phyloP scores from a whole-genome alignment of 1,140 invertebrate species.

The Cydia strobilella region DNA sequence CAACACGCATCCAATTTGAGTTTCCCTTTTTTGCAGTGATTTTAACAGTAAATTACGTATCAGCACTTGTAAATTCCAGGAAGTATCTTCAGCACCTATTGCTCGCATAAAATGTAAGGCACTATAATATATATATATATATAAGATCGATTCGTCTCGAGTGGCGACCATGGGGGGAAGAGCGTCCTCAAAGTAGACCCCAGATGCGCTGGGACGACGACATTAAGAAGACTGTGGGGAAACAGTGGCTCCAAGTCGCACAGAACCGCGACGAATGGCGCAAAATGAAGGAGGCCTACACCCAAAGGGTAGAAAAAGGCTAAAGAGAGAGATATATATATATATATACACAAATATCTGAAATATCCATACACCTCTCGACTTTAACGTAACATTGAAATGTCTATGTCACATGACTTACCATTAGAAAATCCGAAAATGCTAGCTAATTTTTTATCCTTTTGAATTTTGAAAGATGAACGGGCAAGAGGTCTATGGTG shows the following conservation, averaged over 20 bases:
- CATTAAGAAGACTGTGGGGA: too few relatives aligned
- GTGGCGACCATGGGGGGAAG: too few relatives aligned
- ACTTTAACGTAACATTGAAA: not conserved
- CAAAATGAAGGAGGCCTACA: too few relatives aligned
- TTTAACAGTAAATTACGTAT: not conserved
- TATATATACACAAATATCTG: not conserved
- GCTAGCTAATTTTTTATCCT: slow-evolving; percentile 57
- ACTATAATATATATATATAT: not conserved
- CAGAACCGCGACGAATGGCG: too few relatives aligned
- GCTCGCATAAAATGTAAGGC: not conserved
- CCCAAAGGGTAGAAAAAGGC: too few relatives aligned
- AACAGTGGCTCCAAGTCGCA: too few relatives aligned
- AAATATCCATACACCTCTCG: slow-evolving; percentile 8
- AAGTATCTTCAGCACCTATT: not conserved
- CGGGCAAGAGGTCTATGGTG: slow-evolving; percentile 33
- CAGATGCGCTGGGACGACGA: too few relatives aligned
- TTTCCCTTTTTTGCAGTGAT: slow-evolving; percentile 1
- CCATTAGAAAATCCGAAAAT: slow-evolving; percentile 68
- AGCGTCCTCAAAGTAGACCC: too few relatives aligned
- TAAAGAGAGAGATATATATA: too few relatives aligned
- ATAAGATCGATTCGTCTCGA: too few relatives aligned
- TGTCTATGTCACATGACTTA: slow-evolving; percentile 48
- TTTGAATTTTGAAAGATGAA: slow-evolving; percentile 40
- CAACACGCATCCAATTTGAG: slow-evolving; percentile 30
- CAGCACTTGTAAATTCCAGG: not conserved